These are phyloP conservation scores for Acyrthosiphon pisum DNA, from an alignment of 1,140 invertebrate species.

Conservation along the genomic window DNA sequence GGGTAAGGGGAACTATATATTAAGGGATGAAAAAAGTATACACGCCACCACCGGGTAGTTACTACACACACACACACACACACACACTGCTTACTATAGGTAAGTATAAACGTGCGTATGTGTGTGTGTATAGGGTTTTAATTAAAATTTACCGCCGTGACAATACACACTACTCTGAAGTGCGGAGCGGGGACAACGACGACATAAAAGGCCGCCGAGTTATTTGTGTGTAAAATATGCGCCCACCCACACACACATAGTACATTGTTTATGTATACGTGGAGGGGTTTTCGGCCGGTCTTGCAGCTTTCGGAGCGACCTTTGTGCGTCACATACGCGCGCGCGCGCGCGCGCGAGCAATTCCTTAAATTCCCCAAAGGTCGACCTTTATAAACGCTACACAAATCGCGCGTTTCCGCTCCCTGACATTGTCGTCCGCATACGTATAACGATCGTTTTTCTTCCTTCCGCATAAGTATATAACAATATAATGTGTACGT, in stretches of 20 bases:
- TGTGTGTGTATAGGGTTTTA: not conserved
- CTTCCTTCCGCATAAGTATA: not conserved
- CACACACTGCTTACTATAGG: not conserved
- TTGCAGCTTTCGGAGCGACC: not conserved
- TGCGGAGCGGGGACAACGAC: not conserved
- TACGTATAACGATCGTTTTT: not conserved
- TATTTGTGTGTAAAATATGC: conserved; percentile 32
- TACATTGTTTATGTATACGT: not conserved
- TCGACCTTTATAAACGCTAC: not conserved
- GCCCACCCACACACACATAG: not conserved
- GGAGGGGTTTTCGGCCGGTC: not conserved
- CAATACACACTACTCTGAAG: not conserved
- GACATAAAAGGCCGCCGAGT: conserved; percentile 10
- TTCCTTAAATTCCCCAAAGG: not conserved
- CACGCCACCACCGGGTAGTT: not conserved
- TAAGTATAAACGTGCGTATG: not conserved
- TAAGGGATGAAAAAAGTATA: conserved; percentile 19
- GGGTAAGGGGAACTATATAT: not conserved
- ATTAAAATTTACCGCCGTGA: conserved; percentile 37
- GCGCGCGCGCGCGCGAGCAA: not conserved
- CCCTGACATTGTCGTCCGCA: not conserved
- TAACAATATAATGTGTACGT: not conserved
- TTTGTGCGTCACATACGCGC: not conserved
- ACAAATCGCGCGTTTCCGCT: not conserved
- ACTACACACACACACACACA: not conserved